A percentile compares a stretch with the other conserved stretches of the same genome.
Evolutionary conservation across 2,113 vertebrate species (phyloP).

Genomic region (Grus americana): DNA sequence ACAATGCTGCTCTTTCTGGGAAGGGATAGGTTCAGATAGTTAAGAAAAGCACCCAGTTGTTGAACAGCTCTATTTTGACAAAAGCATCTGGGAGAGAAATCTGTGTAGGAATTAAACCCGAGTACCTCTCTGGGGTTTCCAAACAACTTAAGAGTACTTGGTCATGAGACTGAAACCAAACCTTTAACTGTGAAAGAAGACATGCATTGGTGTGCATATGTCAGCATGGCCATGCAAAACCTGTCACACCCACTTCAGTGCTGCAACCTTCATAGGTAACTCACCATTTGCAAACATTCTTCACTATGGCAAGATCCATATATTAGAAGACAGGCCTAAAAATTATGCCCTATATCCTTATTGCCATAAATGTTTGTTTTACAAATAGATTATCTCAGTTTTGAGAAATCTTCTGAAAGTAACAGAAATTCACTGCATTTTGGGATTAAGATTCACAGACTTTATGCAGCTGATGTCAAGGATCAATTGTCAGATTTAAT

Average conservation of each 20-base stretch:
- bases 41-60: neutral
- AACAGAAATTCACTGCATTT: neutral
- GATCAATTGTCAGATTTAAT: neutral
- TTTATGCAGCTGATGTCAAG: neutral
- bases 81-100: neutral
- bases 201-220: accelerated
- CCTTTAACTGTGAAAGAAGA: neutral
- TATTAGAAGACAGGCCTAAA: neutral
- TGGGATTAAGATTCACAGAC: neutral
- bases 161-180: neutral
- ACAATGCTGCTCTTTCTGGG: neutral
- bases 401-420: neutral
- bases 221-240: neutral
- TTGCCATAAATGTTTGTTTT: neutral
- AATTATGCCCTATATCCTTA: neutral
- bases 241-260: accelerated
- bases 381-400: neutral
- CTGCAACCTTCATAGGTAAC: neutral
- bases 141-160: too few relatives aligned
- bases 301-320: neutral
- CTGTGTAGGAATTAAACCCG: neutral
- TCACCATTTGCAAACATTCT: neutral
- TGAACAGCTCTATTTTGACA: neutral
- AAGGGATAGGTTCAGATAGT: neutral
- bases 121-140: neutral